These are phyloP conservation scores for Macrosiphum euphorbiae DNA, from an alignment of 2,888 invertebrate genomes.

Conservation along the genomic window DNA sequence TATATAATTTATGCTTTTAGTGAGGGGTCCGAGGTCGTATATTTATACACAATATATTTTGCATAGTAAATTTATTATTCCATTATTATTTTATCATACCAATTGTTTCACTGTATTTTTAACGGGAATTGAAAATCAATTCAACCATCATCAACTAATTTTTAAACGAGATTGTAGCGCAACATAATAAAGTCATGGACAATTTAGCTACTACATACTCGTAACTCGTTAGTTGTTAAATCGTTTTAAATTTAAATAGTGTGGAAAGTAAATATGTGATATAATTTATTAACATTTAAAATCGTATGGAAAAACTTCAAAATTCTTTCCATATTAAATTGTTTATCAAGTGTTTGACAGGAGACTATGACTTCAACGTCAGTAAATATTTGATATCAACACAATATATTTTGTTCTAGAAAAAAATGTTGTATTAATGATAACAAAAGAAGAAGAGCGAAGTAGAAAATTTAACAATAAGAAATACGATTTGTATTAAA, in stretches of 20 bases:
- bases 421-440: neutral
- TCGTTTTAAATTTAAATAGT: neutral
- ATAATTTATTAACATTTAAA: neutral
- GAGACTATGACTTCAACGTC: neutral
- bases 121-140: neutral
- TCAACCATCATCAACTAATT: neutral
- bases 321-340: neutral
- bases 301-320: neutral
- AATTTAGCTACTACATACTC: neutral
- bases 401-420: neutral
- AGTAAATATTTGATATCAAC: neutral
- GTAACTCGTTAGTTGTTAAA: neutral
- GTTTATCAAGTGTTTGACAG: neutral
- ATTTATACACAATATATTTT: neutral
- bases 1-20: neutral
- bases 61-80: neutral
- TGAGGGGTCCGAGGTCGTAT: neutral
- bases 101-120: neutral
- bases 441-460: neutral
- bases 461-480: neutral
- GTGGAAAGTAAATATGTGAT: neutral
- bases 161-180: neutral
- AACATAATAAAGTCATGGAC: neutral
- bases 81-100: neutral
- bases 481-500: neutral